Evolutionary conservation across 1,140 invertebrate species (phyloP).

Genomic region (Centruroides vittatus): DNA sequence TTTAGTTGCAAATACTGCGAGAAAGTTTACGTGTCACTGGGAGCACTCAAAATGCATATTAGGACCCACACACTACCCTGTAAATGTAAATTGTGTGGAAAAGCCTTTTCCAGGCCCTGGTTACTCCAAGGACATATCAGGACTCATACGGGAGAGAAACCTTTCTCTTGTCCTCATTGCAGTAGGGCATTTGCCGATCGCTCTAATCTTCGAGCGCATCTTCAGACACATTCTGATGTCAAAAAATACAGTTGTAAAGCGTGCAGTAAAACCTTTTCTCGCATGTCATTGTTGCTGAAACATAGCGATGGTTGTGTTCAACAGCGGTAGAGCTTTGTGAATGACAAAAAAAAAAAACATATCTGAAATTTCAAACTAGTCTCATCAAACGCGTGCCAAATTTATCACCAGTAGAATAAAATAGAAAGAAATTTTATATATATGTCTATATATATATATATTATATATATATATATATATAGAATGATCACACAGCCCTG

Average conservation of each 20-base stretch:
- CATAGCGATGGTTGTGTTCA: constrained; percentile 56
- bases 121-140: constrained; percentile 82
- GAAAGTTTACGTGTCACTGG: constrained; percentile 86
- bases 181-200: constrained; percentile 90
- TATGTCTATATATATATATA: too few species aligned
- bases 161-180: constrained; percentile 89
- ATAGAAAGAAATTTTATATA: too few species aligned
- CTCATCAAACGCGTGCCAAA: too few species aligned
- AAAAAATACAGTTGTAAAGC: constrained; percentile 90
- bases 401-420: too few species aligned
- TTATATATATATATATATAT: too few species aligned
- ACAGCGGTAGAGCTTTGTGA: not conserved
- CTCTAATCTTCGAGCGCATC: constrained; percentile 87
- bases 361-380: too few species aligned
- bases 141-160: constrained; percentile 92
- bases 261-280: constrained; percentile 92
- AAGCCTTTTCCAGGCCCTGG: constrained; percentile 94
- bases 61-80: constrained; percentile 94
- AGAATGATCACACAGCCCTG: too few species aligned
- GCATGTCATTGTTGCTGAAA: constrained; percentile 88
- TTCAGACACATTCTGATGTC: constrained; percentile 94
- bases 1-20: constrained; percentile 94
- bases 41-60: constrained; percentile 97
- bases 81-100: constrained; percentile 91
- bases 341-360: too few species aligned